These are phyloP conservation scores for Diloba caeruleocephala DNA, from an alignment of 2,888 invertebrate species.

Conservation along the genomic window DNA sequence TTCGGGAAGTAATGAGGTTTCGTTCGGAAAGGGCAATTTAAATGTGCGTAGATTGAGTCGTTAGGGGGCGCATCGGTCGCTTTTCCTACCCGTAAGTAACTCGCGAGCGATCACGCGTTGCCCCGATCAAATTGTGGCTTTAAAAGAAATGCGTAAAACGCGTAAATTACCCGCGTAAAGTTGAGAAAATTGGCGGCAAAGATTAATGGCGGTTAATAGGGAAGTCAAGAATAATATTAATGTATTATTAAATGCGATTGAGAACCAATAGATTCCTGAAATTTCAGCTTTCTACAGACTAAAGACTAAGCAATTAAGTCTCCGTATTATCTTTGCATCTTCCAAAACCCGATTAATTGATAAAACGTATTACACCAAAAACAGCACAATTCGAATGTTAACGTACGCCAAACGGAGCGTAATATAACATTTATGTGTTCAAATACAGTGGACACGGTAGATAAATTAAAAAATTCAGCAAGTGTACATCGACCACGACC, in stretches of 20 bases:
- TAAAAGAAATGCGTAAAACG: conserved; percentile 50
- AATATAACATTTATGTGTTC: conserved; percentile 63
- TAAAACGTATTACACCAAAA: conserved; percentile 46
- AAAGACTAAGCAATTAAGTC: conserved; percentile 7
- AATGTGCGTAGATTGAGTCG: conserved; percentile 88
- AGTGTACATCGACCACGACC: conserved; percentile 59
- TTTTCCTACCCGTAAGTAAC: conserved; percentile 60
- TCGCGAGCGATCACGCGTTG: conserved; percentile 61
- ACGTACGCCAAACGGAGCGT: conserved; percentile 69
- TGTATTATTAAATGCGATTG: background rate
- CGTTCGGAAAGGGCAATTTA: conserved; percentile 88
- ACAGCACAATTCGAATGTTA: conserved; percentile 52
- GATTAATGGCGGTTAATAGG: conserved; percentile 11
- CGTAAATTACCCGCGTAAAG: conserved; percentile 40
- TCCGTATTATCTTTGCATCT: background rate
- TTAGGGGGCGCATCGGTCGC: conserved; percentile 76
- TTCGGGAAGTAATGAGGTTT: conserved; percentile 89
- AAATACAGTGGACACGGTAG: conserved; percentile 77
- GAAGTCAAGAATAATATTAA: background rate
- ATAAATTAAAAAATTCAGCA: conserved; percentile 75
- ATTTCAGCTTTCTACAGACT: background rate
- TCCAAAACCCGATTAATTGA: conserved; percentile 48
- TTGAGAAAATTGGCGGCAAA: conserved; percentile 29
- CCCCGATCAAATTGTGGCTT: conserved; percentile 58
- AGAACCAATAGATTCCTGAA: background rate